Base-by-base conservation (phyloP, 2,113 vertebrate genomes). In the Orycteropus afer region DNA sequence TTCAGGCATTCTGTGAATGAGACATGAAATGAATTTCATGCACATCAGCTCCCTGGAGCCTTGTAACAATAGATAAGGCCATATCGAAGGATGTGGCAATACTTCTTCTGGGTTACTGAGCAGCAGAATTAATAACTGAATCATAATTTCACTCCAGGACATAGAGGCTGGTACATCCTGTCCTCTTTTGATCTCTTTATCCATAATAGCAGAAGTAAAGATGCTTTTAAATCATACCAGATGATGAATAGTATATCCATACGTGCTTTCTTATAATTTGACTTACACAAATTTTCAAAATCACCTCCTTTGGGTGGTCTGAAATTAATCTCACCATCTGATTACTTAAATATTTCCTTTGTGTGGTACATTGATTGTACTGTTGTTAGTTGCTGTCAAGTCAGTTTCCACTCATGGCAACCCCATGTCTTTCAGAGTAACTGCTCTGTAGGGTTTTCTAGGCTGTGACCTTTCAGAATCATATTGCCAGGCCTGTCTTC, bases 21-120 rank as follows among this genome's bases (percentile, higher is more conserved):
- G 96, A 98, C 96, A 97, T 96, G 97, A 98, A 98, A 98, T 97
- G 97, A 97, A 98, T 98, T 98, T 98, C 97, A 90, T 96, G 97
- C 76, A 76, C 94, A 95, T 97, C 94, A 89, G 89, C 69, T 96
- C 97, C 98, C 97, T 0, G n/a, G 96, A 98, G 98, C 94, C 97
- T 98, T 98, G 98, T 98, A 98, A 98, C 97, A 98, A 98, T 97
- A 98, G 97, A 98, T 98, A 97, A 98, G 97, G 98, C 94, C 91
- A 97, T 97, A 93, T 93, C 11, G 96, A 97, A 98, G 97, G 98
- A 98, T 94, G 96, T 55, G 27, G 95, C 83, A 45, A 97, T 97
- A 96, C 95, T 98, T 98, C 98, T 96, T 96, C 81, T 97, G 94
- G 96, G 96, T 90, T 96, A 84, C 97, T 95, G 96, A 98, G 97